Base-by-base conservation (phyloP, 2,888 invertebrate species). In the Gryllus longicercus region DNA sequence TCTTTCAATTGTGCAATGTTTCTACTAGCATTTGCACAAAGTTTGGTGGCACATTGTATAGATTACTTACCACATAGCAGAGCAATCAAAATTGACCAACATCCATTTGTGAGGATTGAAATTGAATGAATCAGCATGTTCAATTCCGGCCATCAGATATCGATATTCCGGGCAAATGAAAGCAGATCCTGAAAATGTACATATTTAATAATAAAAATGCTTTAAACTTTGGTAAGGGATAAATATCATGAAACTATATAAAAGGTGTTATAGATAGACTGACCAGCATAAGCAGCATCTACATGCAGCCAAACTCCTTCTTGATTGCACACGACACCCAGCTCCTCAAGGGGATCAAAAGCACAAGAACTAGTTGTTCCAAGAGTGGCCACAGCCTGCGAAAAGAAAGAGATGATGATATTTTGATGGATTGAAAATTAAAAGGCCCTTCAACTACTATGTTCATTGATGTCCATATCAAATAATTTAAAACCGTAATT, bases 31-130 rank as follows among this genome's bases (percentile, higher is more conserved):
- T 38, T 76, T 76, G 25, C 5, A 2, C 21, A 75, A 79, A 4
- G 4, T 38, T 38, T 38, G 38, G 8, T 38, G 38, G 38, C 0
- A 38, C 8, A 8, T 50, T 10, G 16, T 74, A 18, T 8, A 8
- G 21, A 21, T n/a, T n/a, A 83, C 84, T 84, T 83, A 86, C 99
- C 99, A 99, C 95, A 99, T 94, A 0, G 98, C 94, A 16, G 99
- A 99, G 86, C 99, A 99, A 87, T 99, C 99, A 85, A 99, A 99
- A 87, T 97, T 99, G n/a, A 99, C 96, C 83, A 99, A 88, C 92
- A 99, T 89, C 99, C 99, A 99, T 88, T 99, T 99, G 88, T 99
- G 99, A 0, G 99, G 99, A 87, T 99, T 99, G 86, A 99, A 98
- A 87, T 99, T 98, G 87, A 99, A 98, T 0, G 98, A 99, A 85